Evolutionary conservation across 2,888 invertebrate genomes (phyloP).

Genomic region (Drosophila emarginata): DNA sequence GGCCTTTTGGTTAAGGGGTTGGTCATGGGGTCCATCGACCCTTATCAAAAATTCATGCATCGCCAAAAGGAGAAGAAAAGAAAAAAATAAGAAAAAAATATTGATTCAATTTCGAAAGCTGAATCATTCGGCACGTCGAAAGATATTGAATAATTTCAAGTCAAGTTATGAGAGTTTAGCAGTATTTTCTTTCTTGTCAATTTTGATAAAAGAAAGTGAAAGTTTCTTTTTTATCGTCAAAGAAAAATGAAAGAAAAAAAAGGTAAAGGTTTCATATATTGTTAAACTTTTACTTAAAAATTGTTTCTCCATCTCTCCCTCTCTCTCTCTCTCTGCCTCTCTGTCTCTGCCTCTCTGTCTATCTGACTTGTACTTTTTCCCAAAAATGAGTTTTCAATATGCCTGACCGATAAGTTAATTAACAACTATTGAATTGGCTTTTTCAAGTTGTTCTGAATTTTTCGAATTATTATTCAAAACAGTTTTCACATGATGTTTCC

Average conservation of each 20-base stretch:
- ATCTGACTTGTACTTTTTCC: too few relatives aligned
- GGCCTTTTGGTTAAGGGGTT: slow-evolving; percentile 12
- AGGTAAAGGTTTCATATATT: background rate
- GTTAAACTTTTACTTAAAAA: background rate
- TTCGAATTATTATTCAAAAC: background rate
- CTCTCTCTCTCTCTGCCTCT: too few relatives aligned
- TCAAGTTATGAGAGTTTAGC: slow-evolving; percentile 5
- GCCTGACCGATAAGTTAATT: background rate
- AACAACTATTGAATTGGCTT: background rate
- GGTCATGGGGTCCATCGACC: slow-evolving; percentile 11
- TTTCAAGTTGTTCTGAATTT: background rate
- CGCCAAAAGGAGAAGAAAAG: background rate
- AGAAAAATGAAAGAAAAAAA: background rate
- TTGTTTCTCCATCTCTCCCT: too few relatives aligned
- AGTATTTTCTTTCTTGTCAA: background rate
- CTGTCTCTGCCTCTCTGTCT: too few relatives aligned
- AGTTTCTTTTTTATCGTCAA: background rate
- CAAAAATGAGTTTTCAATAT: background rate
- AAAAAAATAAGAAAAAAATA: slow-evolving; percentile 16
- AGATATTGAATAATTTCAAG: slow-evolving; percentile 8
- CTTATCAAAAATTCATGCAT: slow-evolving; percentile 43
- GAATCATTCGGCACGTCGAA: slow-evolving; percentile 12
- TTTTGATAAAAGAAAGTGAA: slow-evolving; percentile 2
- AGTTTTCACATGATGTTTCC: background rate
- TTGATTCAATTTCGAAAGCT: slow-evolving; percentile 39